Base-by-base conservation (phyloP, 2,797 vertebrate species). In the Poecilia picta region DNA sequence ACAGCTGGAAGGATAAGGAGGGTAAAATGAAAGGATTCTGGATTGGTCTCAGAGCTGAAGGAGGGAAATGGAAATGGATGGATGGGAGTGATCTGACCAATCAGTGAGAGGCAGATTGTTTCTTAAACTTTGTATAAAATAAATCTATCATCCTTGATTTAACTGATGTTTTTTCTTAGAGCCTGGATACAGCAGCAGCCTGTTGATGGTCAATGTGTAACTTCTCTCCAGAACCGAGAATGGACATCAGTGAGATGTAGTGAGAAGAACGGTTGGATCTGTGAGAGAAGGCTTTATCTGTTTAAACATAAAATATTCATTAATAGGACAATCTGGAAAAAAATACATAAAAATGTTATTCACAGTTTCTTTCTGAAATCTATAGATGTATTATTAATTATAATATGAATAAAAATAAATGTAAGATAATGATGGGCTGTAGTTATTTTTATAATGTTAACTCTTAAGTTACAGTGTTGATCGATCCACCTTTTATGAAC, bases 61-160 rank as follows among this genome's bases (percentile, higher is more conserved):
- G 33, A 2, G 12, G 23, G n/a, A 53, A 0, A 25, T 93, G 92
- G 91, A 79, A 74, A 64, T 94, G 93, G 93, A 13, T 78, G 5
- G 46, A 85, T 75, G 90, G 88, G 39, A 74, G 45, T 13, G 0
- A 12, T 8, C 72, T 90, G 12, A 41, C 18, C 25, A 0, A 18
- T 0, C 28, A 1, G 92, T 93, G 82, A 62, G 73, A 89, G 8
- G 78, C 15, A 33, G n/a, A 47, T 15, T n/a, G 0, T 36, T 39
- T 2, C 28, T 49, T 4, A 13, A 11, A 12, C 39, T 41, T 43
- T 57, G 2, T 66, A 70, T 36, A 0, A 79, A 0, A 78, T 13
- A 49, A 0, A 72, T 51, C 28, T 33, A 18, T 20, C 0, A 11
- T 72, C 43, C 51, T 20, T 41, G 1, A 45, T 72, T 0, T 72